A percentile compares a stretch with the other conserved stretches of the same genome.
Conservation (phyloP, 2,113 vertebrate species). For the Dicentrarchus labrax region DNA sequence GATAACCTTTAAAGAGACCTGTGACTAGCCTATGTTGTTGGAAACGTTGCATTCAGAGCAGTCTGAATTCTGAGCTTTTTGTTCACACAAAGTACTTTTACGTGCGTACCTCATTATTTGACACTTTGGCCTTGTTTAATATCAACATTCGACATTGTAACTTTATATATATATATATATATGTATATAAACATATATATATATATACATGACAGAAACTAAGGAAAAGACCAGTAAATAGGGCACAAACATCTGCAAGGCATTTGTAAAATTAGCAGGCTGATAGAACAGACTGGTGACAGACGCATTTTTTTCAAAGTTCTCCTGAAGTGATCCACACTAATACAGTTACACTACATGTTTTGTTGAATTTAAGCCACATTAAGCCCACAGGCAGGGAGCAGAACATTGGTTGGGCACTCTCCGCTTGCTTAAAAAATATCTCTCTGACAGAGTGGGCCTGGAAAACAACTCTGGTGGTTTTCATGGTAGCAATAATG, state of each 20-base stretch:
- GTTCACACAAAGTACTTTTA: too few species aligned
- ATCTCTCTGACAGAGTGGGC: slow-evolving; percentile 48
- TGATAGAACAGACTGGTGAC: neutral
- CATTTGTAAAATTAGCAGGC: neutral
- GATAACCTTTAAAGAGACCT: too few species aligned
- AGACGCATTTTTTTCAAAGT: neutral
- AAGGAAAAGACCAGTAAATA: neutral
- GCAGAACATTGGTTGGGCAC: slow-evolving; percentile 10
- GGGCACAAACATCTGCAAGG: neutral
- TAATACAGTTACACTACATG: slow-evolving; percentile 3
- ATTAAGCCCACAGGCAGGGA: slow-evolving; percentile 32
- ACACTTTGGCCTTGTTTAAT: too few species aligned
- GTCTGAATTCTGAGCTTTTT: too few species aligned
- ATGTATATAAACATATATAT: too few species aligned
- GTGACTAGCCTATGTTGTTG: too few species aligned
- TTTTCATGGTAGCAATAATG: slow-evolving; percentile 62
- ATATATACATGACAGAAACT: too few species aligned
- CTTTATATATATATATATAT: too few species aligned
- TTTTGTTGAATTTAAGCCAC: slow-evolving; percentile 36
- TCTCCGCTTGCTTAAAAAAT: slow-evolving; percentile 43
- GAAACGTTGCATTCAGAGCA: too few species aligned
- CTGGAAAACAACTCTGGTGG: slow-evolving; percentile 66
- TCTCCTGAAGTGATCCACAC: neutral
- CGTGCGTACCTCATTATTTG: too few species aligned
- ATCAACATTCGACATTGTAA: too few species aligned